Evolutionary conservation across 2,888 invertebrate genomes (phyloP).

Genomic region (Cistogaster globosa): DNA sequence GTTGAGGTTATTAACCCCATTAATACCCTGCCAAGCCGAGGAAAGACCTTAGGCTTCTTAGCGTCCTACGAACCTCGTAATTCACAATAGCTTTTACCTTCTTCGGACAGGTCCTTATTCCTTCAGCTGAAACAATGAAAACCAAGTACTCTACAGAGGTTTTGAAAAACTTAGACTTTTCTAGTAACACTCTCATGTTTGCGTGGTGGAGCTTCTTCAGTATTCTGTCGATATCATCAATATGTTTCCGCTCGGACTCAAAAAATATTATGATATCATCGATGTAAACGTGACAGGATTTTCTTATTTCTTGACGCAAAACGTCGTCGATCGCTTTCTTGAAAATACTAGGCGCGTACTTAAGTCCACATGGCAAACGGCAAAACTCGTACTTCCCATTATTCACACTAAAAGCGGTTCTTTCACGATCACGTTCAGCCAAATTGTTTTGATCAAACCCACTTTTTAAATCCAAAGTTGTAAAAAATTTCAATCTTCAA

Average conservation of each 20-base stretch:
- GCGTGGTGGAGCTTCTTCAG: slow-evolving; percentile 45
- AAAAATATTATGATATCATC: slow-evolving; percentile 56
- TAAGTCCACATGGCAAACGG: too few relatives aligned
- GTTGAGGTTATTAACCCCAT: too few relatives aligned
- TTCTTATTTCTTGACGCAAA: slow-evolving; percentile 38
- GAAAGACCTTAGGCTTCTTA: too few relatives aligned
- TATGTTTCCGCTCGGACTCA: slow-evolving; percentile 30
- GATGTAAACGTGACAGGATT: slow-evolving; percentile 46
- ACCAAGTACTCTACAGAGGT: slow-evolving; percentile 23
- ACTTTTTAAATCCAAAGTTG: too few relatives aligned
- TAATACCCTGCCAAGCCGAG: too few relatives aligned
- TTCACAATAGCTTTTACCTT: slow-evolving; percentile 22
- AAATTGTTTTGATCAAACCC: too few relatives aligned
- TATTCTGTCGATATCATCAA: slow-evolving; percentile 52
- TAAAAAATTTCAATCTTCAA: too few relatives aligned
- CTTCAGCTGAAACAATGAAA: slow-evolving; percentile 7
- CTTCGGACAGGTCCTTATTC: slow-evolving; percentile 25
- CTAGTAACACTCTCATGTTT: slow-evolving; percentile 60
- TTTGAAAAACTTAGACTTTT: slow-evolving; percentile 63
- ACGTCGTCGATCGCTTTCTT: slow-evolving; percentile 31
- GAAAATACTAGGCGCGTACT: background rate
- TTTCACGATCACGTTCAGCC: too few relatives aligned
- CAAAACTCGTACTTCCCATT: too few relatives aligned
- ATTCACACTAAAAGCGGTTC: too few relatives aligned
- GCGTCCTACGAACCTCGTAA: slow-evolving; percentile 14